phyloP scores from a whole-genome alignment of 2,113 vertebrate species.

The Pygoscelis antarcticus region DNA sequence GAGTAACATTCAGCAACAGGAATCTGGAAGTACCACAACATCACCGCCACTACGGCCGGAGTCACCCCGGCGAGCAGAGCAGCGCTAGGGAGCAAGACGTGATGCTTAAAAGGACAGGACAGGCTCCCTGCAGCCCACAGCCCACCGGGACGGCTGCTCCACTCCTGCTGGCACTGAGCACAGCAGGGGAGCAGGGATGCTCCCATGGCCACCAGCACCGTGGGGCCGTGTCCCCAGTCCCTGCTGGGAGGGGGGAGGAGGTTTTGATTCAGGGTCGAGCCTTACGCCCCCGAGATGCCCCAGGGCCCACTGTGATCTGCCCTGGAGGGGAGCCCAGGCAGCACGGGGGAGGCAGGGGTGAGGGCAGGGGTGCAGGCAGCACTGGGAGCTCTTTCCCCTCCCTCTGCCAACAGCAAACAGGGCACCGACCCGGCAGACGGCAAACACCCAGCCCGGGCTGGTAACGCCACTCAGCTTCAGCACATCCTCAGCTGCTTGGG shows the following conservation, averaged over 20 bases:
- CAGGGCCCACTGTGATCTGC: background rate
- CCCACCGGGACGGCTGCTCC: background rate
- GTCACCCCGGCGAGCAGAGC: background rate
- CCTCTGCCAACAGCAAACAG: background rate
- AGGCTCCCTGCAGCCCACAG: background rate
- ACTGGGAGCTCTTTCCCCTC: background rate
- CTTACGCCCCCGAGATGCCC: accelerated
- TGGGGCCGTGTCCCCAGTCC: accelerated
- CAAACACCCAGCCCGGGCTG: background rate
- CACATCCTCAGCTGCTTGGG: background rate
- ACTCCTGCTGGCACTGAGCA: background rate
- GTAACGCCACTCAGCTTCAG: background rate
- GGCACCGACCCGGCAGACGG: background rate
- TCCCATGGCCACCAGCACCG: background rate
- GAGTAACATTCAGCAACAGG: background rate
- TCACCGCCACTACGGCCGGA: accelerated
- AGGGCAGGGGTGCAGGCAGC: background rate
- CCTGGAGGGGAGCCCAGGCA: background rate
- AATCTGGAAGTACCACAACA: background rate
- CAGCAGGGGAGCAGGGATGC: background rate
- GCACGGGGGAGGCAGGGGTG: background rate
- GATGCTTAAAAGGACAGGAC: background rate
- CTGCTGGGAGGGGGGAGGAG: background rate
- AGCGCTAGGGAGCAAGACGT: background rate
- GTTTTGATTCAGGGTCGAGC: background rate